phyloP scores from a whole-genome alignment of 1,140 invertebrate genomes.

The Brachionus calyciflorus region DNA sequence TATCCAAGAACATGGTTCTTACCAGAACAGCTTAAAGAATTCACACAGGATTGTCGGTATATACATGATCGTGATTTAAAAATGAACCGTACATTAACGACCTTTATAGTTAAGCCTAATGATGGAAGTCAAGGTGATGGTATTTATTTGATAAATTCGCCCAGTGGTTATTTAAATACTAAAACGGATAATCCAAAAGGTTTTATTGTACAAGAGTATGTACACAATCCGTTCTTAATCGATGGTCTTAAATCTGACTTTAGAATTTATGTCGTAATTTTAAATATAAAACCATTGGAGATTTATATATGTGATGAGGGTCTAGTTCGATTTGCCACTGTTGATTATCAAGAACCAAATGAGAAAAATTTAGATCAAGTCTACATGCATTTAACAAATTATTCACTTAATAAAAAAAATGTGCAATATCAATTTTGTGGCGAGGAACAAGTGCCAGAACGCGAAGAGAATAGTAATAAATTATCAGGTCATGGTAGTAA shows the following conservation, averaged over 20 bases:
- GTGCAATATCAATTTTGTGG: slow-evolving; percentile 59
- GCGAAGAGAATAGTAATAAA: slow-evolving; percentile 51
- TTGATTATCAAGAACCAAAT: slow-evolving; percentile 59
- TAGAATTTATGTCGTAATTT: slow-evolving; percentile 62
- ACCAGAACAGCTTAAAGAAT: slow-evolving; percentile 60
- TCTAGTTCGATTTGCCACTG: slow-evolving; percentile 61
- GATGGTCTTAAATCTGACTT: slow-evolving; percentile 64
- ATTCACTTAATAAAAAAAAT: slow-evolving; percentile 63
- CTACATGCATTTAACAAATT: slow-evolving; percentile 64
- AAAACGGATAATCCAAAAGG: slow-evolving; percentile 37
- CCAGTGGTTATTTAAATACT: slow-evolving; percentile 53
- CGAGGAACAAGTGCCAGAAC: too few relatives aligned
- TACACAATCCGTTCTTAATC: slow-evolving; percentile 61
- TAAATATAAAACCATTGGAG: slow-evolving; percentile 61
- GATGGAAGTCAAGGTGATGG: slow-evolving; percentile 63
- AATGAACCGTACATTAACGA: slow-evolving; percentile 50
- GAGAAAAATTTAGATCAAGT: slow-evolving; percentile 50
- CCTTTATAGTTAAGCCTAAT: slow-evolving; percentile 64
- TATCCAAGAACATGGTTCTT: slow-evolving; percentile 64
- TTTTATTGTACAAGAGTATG: slow-evolving; percentile 61
- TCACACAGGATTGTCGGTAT: slow-evolving; percentile 51
- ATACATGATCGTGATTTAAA: slow-evolving; percentile 47
- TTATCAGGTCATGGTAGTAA: slow-evolving; percentile 59
- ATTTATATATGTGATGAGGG: slow-evolving; percentile 63
- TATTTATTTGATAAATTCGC: slow-evolving; percentile 61